Evolutionary conservation across 1,140 invertebrate genomes (phyloP), one percentile per base, ranked within the genome.

Genomic region (Branchinecta lynchi): DNA sequence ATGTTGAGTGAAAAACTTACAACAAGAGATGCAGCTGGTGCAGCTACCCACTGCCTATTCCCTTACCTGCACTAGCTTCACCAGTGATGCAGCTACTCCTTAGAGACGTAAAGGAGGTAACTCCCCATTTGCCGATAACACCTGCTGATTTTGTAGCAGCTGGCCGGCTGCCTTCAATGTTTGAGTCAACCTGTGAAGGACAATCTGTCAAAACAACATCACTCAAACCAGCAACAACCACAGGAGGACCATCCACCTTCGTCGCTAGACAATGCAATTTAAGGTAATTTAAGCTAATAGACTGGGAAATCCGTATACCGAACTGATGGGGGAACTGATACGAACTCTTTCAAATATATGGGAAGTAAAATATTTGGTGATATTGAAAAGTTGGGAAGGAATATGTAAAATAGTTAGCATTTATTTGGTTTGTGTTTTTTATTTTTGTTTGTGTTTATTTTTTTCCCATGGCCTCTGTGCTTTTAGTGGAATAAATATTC

Each of bases 111-210:
- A 93, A 94, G 66, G 90, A 92, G 72, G 91, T 93, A 77, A 92
- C 90, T 73, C 92, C 92, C 90, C 91, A 95, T 82, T 92, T 90
- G 74, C 90, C 90, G 71, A 93, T 87, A 46, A 89, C 91, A 71
- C 90, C 91, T 73, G 90, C 87, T 43, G 90, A 92, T 73, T 91
- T 87, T 46, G 77, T 74, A 65, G 90, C 89, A 44, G 89, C 87
- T 17, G 91, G 90, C 74, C 88, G 86, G 77, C 92, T 93, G 73
- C 86, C 90, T 77, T 90, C 92, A 79, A 92, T 89, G 77, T 89
- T 86, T 15, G 51, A 60, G 17, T 60, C 51, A 60, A 60, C 51
- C 51, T 60, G 12, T 20, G 17, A 60, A 20, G 17, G 32, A 32
- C 32, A 60, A 6, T 60, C 3, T 60, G 51, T 12, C 51, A 12